Evolutionary conservation across 1,140 invertebrate genomes (phyloP).

Genomic region (Pseudomyrmex flavicornis): DNA sequence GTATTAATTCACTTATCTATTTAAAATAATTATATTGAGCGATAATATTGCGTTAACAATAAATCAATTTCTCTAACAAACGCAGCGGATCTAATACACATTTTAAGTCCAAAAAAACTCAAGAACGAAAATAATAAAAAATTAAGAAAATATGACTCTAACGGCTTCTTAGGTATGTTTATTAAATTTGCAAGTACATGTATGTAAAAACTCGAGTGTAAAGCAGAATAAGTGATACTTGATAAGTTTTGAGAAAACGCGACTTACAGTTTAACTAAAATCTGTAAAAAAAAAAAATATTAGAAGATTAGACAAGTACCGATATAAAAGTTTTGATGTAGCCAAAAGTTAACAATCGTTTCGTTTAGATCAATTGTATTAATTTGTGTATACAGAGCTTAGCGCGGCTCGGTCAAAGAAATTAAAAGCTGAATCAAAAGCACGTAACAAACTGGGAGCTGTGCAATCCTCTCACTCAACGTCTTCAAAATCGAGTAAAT

Average conservation of each 20-base stretch:
- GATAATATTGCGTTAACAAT: not conserved
- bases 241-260: too few species aligned
- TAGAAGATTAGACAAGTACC: too few species aligned
- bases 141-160: constrained; percentile 6
- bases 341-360: too few species aligned
- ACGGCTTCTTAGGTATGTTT: constrained; percentile 35
- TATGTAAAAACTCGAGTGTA: not conserved
- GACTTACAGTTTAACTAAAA: too few species aligned
- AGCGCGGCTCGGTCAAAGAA: constrained; percentile 11
- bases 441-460: constrained; percentile 65
- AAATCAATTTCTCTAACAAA: not conserved
- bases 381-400: not conserved
- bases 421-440: constrained; percentile 52
- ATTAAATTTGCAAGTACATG: constrained; percentile 7
- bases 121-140: constrained; percentile 24
- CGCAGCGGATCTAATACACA: constrained; percentile 50
- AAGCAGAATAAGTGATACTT: too few species aligned
- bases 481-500: constrained; percentile 64
- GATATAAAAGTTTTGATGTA: too few species aligned
- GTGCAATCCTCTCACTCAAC: constrained; percentile 65
- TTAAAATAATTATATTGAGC: not conserved
- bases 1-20: constrained; percentile 54
- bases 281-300: too few species aligned
- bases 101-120: not conserved
- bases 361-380: too few species aligned